phyloP scores from a whole-genome alignment of 2,888 invertebrate genomes.

The Crocallis elinguaria region DNA sequence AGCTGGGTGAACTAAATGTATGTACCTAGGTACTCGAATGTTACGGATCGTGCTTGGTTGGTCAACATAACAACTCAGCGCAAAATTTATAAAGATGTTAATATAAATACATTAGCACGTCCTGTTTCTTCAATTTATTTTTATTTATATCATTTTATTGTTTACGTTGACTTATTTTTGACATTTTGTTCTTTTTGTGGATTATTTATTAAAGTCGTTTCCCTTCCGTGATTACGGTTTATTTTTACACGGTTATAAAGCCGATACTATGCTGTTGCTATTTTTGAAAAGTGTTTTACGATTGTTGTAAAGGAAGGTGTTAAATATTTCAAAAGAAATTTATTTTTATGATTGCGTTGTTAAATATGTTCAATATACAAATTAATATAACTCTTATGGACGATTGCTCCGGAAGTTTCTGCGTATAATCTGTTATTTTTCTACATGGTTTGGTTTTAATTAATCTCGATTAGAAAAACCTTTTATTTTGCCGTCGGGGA shows the following conservation, averaged over 20 bases:
- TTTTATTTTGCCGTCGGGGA: no score
- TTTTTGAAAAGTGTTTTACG: not conserved
- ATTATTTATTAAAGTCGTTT: no score
- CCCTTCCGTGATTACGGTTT: not conserved
- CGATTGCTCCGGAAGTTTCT: no score
- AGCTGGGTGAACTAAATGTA: no score
- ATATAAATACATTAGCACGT: constrained; percentile 7
- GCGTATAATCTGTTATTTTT: no score
- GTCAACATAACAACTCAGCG: constrained; percentile 1
- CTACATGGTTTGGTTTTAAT: no score
- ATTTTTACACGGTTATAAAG: not conserved
- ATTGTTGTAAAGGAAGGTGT: not conserved
- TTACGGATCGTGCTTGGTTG: constrained; percentile 1
- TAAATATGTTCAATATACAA: no score
- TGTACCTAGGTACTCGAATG: no score
- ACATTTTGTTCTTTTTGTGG: not conserved
- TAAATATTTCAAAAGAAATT: not conserved
- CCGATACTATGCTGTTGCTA: no score
- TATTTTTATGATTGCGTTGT: not conserved
- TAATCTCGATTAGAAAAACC: no score
- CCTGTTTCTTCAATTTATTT: constrained; percentile 17
- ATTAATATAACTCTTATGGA: no score
- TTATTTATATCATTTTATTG: not conserved
- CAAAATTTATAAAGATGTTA: constrained; percentile 8
- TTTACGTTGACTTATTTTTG: not conserved